phyloP scores from a whole-genome alignment of 64 coral and sea anemone species.

The Stichodactyla helianthus region DNA sequence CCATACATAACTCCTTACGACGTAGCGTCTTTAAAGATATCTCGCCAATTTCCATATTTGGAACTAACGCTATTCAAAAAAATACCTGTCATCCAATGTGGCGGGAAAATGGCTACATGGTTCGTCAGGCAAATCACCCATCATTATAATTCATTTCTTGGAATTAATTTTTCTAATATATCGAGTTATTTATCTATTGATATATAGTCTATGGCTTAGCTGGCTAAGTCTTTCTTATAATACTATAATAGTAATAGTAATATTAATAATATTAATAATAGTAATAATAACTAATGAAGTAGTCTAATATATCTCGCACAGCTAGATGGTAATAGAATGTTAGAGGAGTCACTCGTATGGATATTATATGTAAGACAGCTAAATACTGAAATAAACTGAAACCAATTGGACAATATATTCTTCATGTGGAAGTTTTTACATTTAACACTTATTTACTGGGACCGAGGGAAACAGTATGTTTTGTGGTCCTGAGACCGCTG shows the following conservation, averaged over 20 bases:
- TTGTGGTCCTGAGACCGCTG: too few species aligned
- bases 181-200: background rate
- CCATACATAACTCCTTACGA: too few species aligned
- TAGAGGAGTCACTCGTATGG: background rate
- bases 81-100: background rate
- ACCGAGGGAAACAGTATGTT: too few species aligned
- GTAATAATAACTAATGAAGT: background rate
- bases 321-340: background rate
- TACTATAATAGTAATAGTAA: background rate
- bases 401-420: background rate
- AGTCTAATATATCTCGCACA: background rate
- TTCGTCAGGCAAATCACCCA: background rate
- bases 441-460: too few species aligned
- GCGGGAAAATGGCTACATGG: background rate
- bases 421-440: too few species aligned
- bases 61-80: too few species aligned
- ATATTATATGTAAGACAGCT: background rate
- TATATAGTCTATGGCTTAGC: background rate
- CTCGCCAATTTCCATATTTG: too few species aligned
- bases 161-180: background rate
- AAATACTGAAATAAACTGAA: background rate
- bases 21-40: too few species aligned
- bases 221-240: background rate
- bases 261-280: background rate
- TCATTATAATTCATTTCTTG: background rate